Evolutionary conservation across 2,797 vertebrate species (phyloP).

Genomic region (Onychomys leucogaster): DNA sequence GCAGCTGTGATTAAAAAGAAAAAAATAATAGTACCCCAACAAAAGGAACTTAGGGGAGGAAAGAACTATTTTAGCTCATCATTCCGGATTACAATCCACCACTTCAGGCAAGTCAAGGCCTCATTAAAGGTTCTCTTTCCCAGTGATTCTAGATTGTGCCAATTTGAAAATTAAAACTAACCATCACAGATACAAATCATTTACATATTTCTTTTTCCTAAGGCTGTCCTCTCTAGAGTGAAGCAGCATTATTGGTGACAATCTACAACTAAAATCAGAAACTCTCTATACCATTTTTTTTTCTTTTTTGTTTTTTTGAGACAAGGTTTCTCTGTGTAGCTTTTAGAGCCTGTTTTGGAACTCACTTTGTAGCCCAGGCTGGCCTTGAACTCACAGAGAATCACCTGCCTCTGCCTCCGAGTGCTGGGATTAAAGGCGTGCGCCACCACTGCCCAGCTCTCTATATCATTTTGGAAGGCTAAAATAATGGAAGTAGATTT

Average conservation of each 20-base stretch:
- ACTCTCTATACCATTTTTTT: neutral
- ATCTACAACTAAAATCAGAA: neutral
- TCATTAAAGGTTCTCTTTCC: neutral
- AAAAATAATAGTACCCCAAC: neutral
- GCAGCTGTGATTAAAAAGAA: neutral
- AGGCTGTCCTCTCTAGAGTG: neutral
- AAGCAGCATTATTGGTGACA: neutral
- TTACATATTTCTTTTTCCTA: neutral
- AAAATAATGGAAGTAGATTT: neutral
- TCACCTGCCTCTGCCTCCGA: no score
- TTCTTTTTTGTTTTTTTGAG: no score
- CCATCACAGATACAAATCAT: neutral
- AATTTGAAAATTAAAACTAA: neutral
- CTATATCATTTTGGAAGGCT: neutral
- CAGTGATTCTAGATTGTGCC: neutral
- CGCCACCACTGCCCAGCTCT: no score
- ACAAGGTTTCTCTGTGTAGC: no score
- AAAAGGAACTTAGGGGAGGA: neutral
- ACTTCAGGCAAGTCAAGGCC: neutral
- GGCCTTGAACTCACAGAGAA: no score
- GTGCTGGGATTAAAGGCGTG: no score
- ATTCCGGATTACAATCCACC: neutral
- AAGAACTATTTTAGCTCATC: neutral
- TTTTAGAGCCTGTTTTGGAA: no score
- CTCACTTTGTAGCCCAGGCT: no score